phyloP scores from a whole-genome alignment of 2,797 vertebrate species.

The Pitangus sulphuratus region DNA sequence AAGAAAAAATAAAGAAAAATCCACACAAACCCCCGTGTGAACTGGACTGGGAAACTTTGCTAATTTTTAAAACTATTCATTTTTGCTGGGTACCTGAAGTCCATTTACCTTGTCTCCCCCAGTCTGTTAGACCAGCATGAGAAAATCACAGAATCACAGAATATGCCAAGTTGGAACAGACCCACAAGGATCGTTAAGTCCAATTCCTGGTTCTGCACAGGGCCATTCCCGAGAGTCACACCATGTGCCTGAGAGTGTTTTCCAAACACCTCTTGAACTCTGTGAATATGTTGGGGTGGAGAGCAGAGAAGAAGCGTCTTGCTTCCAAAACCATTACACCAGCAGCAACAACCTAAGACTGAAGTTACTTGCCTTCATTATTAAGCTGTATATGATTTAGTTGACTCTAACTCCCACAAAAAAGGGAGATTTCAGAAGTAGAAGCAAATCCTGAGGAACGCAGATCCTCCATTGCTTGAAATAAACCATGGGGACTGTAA shows the following conservation, averaged over 20 bases:
- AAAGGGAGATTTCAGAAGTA: not conserved
- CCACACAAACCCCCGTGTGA: not conserved
- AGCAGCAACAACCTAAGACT: not conserved
- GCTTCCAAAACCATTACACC: not conserved
- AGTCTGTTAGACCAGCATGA: not conserved
- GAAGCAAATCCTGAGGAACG: not conserved
- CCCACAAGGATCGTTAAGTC: not conserved
- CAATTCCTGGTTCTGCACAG: not conserved
- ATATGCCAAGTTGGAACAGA: not conserved
- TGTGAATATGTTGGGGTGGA: fast-evolving
- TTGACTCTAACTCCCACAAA: not conserved
- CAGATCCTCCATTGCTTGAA: not conserved
- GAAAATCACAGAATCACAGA: not conserved
- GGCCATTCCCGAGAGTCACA: not conserved
- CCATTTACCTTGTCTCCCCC: not conserved
- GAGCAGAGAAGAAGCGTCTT: not conserved
- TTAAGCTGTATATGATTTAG: not conserved
- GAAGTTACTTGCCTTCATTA: not conserved
- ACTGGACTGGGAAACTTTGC: not conserved
- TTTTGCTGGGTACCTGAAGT: not conserved
- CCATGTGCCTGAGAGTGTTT: not conserved
- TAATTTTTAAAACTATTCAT: not conserved
- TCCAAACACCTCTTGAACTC: not conserved
- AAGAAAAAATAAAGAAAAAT: not conserved
- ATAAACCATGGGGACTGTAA: not conserved